Conservation (phyloP, 2,113 vertebrate genomes). For the Perognathus longimembris region DNA sequence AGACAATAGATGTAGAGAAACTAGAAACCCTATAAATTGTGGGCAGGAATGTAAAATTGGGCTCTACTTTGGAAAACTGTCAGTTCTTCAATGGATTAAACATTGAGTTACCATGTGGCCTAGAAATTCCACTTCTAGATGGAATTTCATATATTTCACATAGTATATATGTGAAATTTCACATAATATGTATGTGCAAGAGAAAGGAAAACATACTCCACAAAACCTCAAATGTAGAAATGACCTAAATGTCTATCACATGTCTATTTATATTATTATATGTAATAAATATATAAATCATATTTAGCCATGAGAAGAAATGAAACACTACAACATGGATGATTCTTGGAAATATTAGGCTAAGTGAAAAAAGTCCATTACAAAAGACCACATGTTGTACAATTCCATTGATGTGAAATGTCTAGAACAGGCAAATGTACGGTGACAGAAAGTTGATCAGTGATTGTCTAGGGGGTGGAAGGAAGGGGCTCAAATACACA, state of each 20-base stretch:
- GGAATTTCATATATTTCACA: neutral
- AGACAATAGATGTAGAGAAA: slow-evolving; percentile 34
- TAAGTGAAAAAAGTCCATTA: neutral
- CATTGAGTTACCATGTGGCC: neutral
- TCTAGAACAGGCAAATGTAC: neutral
- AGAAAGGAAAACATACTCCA: slow-evolving; percentile 27
- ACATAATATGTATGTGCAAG: neutral
- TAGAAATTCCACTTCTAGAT: neutral
- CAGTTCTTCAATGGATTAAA: slow-evolving; percentile 21
- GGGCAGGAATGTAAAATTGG: neutral
- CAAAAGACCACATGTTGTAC: neutral
- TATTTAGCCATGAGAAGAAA: neutral
- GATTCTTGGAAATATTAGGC: neutral
- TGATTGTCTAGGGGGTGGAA: neutral
- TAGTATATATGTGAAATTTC: neutral
- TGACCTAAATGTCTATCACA: neutral
- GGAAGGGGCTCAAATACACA: neutral
- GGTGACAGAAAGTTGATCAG: neutral
- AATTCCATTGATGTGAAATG: neutral
- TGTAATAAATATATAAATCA: neutral
- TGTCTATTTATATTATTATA: no score
- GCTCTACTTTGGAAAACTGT: neutral
- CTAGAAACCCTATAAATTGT: neutral
- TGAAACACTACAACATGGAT: neutral
- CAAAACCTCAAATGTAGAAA: slow-evolving; percentile 34